Conservation (phyloP, 1,140 invertebrate genomes). For the Drosophila melanogaster region Release_6_plus_ISO1_MT NT_037436.4:22038001-22038500, state of each 20-base stretch:
- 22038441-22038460: conserved; percentile 61
- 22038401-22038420: conserved; percentile 14
- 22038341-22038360: conserved; percentile 65
- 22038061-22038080: conserved; percentile 29
- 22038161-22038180: conserved; percentile 27
- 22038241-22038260: background rate
- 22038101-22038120: conserved; percentile 20
- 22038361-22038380: conserved; percentile 28
- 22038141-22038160: conserved; percentile 17
- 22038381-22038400: conserved; percentile 15
- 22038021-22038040: conserved; percentile 14
- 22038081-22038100: conserved; percentile 22
- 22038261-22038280: conserved; percentile 53
- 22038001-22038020: conserved; percentile 3
- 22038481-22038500: conserved; percentile 7
- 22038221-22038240: conserved; percentile 14
- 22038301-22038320: conserved; percentile 43
- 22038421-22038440: conserved; percentile 39
- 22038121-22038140: background rate
- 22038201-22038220: conserved; percentile 6
- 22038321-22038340: conserved; percentile 67
- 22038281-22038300: conserved; percentile 41
- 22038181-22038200: conserved; percentile 15
- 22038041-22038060: conserved; percentile 18
- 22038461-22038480: conserved; percentile 10